Conservation (phyloP, 1,140 invertebrate genomes). For the Trachymyrmex septentrionalis region DNA sequence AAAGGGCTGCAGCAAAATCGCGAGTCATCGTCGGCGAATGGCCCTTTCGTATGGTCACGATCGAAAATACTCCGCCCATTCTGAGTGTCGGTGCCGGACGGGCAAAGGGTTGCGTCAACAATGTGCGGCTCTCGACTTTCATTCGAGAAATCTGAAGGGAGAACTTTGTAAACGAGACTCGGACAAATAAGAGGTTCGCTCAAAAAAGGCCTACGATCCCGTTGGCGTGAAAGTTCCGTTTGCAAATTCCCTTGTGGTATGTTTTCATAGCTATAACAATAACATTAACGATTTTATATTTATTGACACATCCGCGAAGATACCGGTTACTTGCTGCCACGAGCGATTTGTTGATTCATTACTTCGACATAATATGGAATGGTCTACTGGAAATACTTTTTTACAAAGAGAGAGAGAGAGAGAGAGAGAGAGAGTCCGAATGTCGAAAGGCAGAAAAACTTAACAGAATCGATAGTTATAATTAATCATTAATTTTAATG, state of each 20-base stretch:
- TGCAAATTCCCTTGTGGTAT: slow-evolving; percentile 29
- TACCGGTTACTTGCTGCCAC: background rate
- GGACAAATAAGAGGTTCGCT: slow-evolving; percentile 47
- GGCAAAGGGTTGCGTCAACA: slow-evolving; percentile 65
- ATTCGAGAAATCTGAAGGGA: slow-evolving; percentile 57
- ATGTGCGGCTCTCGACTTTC: slow-evolving; percentile 57
- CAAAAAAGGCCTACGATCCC: slow-evolving; percentile 4
- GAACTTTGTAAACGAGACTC: slow-evolving; percentile 61
- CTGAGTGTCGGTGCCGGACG: slow-evolving; percentile 5
- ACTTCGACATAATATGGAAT: background rate
- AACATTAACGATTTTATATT: slow-evolving; percentile 30
- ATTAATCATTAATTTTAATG: background rate
- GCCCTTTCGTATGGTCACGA: slow-evolving; percentile 53
- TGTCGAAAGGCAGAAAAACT: background rate
- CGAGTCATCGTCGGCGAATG: slow-evolving; percentile 59
- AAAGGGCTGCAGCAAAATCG: slow-evolving; percentile 48
- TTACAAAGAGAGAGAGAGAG: no score
- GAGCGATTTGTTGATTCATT: slow-evolving; percentile 21
- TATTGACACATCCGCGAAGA: background rate
- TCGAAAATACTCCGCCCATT: slow-evolving; percentile 63
- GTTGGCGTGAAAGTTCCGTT: slow-evolving; percentile 12
- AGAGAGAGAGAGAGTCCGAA: background rate
- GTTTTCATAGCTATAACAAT: slow-evolving; percentile 19
- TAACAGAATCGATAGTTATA: background rate
- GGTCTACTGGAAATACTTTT: background rate